Evolutionary conservation across 2,113 vertebrate species (phyloP), one percentile per base, ranked within the genome.

Genomic region (Prietella phreatophila): DNA sequence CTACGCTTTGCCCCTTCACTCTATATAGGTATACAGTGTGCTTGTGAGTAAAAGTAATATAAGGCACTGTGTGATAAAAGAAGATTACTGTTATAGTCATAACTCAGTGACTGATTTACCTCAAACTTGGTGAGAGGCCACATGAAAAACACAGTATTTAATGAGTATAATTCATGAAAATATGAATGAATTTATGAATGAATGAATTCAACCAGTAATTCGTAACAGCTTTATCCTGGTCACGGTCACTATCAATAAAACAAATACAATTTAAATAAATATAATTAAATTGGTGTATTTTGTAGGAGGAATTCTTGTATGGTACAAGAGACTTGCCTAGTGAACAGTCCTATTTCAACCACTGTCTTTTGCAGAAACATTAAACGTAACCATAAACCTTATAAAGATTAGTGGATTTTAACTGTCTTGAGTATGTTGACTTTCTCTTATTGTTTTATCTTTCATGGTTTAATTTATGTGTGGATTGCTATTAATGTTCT

Each of bases 1-100:
- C 11, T 81, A 25, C 58, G 20, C 50, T 42, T n/a, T 50, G 6
- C 56, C 42, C 9, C 33, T 47, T 27, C 20, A 6, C 27, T 85
- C 11, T 79, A 58, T 90, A 91, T 93, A 92, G 91, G 89, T 76
- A 82, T 91, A 92, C 92, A 93, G 90, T 55, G 93, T 84, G 88
- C 42, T 67, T 63, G 47, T 88, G 55, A 82, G 78, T 60, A 50
- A 53, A 67, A 15, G 13, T 22, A 65, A 39, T 60, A 20, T 53
- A 79, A 80, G 5, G 5, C n/a, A 30, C 19, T 47, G 19, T 83
- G 6, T n/a, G 19, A 73, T 30, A n/a, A 50, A 63, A 60, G 50
- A 69, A 36, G 53, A 75, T 71, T 9, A 55, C 27, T 55, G 0
- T 79, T 55, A n/a, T 30, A 30, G 25, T 42, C 39, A 27, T 63